Evolutionary conservation across 2,797 vertebrate species (phyloP), one percentile per base, ranked within the genome.

Genomic region (Crax fasciolata): DNA sequence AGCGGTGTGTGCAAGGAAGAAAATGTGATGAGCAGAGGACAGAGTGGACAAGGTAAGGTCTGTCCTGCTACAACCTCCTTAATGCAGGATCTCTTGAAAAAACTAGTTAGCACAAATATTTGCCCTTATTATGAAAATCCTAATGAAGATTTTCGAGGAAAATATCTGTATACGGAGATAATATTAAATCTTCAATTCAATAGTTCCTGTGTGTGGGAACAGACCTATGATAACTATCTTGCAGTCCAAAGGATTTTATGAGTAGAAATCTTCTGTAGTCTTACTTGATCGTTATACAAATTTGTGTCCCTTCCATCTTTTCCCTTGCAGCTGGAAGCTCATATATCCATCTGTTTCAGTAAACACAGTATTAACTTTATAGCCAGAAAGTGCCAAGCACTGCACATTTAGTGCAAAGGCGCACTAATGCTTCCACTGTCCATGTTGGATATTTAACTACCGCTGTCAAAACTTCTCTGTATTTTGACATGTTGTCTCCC

Each of bases 341-440:
- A 82, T 84, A 78, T 92, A 55, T 81, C 73, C 77, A 80, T 91
- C 93, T 96, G 84, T 93, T 96, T 96, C 61, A 86, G 86, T 79
- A 96, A 96, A 90, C 63, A 90, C 46, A 88, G 87, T 94, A 96
- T 96, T 89, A 93, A 93, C 66, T 96, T 97, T 78, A 94, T 32
- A 54, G 19, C 25, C 66, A 78, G 76, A 93, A 95, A 95, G 61
- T 72, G 71, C 48, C 77, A 85, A 85, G 70, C n/a, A 27, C 52
- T 79, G 75, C 82, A 84, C 46, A 59, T 35, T 70, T 83, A 72
- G 15, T 67, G n/a, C 63, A 66, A 74, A 92, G 49, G 39, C 59
- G 25, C 15, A 15, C 21, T 76, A 80, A 84, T 63, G 63, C 27
- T 57, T 44, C 76, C 73, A 76, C 77, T 89, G n/a, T 43, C 66